Conservation (phyloP, 2,797 vertebrate species). For the Cryptoblepharus egeriae region DNA sequence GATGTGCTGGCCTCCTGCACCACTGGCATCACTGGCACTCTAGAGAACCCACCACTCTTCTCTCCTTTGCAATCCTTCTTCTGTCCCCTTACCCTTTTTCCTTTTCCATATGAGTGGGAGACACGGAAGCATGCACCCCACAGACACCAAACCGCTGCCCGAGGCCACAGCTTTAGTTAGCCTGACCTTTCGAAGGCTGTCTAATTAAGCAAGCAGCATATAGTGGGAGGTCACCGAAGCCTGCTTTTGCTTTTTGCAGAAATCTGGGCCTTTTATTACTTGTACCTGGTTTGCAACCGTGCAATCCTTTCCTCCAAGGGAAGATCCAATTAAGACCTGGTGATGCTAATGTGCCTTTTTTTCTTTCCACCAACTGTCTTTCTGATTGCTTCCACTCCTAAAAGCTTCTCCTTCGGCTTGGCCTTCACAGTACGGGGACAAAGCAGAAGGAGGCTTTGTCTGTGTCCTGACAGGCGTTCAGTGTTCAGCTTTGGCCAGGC, state of each 20-base stretch:
- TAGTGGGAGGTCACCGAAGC: background rate
- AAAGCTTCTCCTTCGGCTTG: background rate
- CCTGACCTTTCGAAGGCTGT: background rate
- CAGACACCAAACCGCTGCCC: no score
- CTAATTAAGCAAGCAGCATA: background rate
- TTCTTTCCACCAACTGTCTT: background rate
- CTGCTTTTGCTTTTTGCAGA: background rate
- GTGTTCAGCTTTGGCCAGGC: background rate
- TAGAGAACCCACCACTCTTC: no score
- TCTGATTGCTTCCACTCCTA: background rate
- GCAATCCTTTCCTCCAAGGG: background rate
- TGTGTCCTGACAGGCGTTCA: background rate
- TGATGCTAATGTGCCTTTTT: no score
- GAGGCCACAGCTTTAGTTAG: no score
- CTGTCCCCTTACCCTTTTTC: no score
- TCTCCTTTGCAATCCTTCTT: no score
- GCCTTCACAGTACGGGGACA: background rate
- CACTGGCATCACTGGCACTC: no score
- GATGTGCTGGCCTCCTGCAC: no score
- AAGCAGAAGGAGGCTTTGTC: background rate
- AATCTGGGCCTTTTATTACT: background rate
- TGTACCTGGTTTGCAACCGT: background rate
- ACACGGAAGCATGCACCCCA: no score
- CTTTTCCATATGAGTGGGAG: no score
- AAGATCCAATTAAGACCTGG: background rate